A percentile compares a stretch with the other conserved stretches of the same genome.
phyloP scores from a whole-genome alignment of 2,113 vertebrate genomes.

The Sporophila hypoxantha region DNA sequence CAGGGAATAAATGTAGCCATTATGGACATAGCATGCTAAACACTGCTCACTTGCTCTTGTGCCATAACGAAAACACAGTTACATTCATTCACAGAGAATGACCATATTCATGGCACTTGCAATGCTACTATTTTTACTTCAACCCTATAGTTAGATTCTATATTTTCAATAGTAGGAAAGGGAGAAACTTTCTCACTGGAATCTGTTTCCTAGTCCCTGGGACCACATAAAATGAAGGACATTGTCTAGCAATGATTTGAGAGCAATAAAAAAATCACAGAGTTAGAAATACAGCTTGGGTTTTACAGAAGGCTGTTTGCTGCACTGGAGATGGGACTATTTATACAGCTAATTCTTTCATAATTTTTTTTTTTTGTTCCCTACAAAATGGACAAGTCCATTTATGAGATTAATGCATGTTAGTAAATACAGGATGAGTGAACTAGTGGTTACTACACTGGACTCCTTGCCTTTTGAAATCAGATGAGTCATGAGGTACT shows the following conservation, averaged over 20 bases:
- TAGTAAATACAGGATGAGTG: background rate
- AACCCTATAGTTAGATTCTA: background rate
- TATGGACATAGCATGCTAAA: background rate
- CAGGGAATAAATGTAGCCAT: background rate
- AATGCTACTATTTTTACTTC: background rate
- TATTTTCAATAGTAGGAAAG: background rate
- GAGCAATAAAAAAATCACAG: background rate
- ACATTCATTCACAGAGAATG: conserved; percentile 1
- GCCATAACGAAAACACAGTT: background rate
- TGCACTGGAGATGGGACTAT: background rate
- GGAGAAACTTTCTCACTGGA: background rate
- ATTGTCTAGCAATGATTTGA: background rate
- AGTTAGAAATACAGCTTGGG: background rate
- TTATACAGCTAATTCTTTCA: background rate
- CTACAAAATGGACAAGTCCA: background rate
- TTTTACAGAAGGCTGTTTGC: background rate
- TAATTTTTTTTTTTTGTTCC: background rate
- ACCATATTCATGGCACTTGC: background rate
- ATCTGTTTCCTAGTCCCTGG: background rate
- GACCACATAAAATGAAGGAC: background rate
- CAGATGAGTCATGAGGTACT: background rate
- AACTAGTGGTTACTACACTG: background rate
- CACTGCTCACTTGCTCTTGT: background rate
- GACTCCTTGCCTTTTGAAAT: background rate
- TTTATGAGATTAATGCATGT: background rate